phyloP scores from a whole-genome alignment of 2,113 vertebrate genomes.

The Syrrhaptes paradoxus region DNA sequence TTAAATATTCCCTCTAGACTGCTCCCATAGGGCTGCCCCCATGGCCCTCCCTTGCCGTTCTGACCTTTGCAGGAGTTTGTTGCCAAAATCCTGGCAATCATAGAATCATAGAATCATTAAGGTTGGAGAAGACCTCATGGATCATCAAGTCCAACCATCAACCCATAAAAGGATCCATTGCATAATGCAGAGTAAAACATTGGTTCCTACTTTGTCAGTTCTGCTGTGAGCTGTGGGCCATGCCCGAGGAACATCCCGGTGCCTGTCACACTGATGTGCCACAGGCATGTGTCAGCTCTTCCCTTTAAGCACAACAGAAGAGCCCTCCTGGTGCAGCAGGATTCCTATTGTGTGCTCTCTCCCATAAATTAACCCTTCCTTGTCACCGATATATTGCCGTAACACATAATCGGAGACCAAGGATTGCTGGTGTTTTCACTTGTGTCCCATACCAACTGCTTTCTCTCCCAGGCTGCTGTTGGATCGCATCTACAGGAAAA shows the following conservation, averaged over 20 bases:
- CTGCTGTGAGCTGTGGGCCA: neutral
- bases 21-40: neutral
- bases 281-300: neutral
- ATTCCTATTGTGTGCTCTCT: neutral
- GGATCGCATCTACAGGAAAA: neutral
- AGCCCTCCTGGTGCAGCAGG: neutral
- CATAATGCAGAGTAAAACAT: neutral
- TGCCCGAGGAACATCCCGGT: neutral
- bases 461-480: neutral
- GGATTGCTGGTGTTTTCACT: neutral
- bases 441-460: neutral
- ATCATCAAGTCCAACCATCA: too few species aligned
- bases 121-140: too few species aligned
- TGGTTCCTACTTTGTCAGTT: neutral
- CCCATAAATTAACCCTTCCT: neutral
- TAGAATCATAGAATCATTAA: too few species aligned
- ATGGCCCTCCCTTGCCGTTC: neutral
- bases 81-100: neutral
- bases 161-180: neutral
- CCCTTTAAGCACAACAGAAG: neutral
- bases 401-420: neutral
- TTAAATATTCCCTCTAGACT: neutral
- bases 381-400: neutral
- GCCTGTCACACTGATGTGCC: neutral
- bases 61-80: neutral